Percentiles rank a stretch among this genome's conserved stretches.
Conservation (phyloP, 2,797 vertebrate genomes). For the Peromyscus nudipes region DNA sequence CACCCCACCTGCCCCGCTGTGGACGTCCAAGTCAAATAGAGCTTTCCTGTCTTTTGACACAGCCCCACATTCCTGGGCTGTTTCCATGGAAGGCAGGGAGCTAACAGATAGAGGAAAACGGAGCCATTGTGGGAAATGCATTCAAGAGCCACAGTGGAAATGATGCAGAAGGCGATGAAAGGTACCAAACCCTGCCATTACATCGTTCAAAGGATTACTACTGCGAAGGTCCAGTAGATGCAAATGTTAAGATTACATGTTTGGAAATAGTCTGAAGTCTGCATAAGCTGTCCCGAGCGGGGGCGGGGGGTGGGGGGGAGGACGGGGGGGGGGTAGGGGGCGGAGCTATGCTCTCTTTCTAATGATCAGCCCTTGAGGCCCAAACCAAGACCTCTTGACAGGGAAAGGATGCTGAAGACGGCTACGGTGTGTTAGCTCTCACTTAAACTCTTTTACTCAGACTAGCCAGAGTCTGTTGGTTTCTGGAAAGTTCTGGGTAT, state of each 20-base stretch:
- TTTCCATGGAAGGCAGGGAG: constrained; percentile 8
- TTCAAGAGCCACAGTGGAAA: neutral
- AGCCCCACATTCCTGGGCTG: constrained; percentile 2
- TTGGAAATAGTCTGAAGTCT: constrained; percentile 1
- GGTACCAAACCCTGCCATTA: neutral
- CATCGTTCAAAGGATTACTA: neutral
- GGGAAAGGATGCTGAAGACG: neutral
- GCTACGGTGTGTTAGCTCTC: neutral
- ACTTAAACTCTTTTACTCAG: neutral
- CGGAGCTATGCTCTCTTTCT: neutral
- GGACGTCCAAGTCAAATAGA: constrained; percentile 66
- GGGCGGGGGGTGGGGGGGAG: too few relatives aligned
- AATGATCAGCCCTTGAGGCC: neutral
- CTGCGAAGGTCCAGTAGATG: neutral
- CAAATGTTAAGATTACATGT: neutral
- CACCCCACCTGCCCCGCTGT: neutral
- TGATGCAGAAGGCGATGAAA: neutral
- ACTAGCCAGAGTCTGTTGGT: neutral
- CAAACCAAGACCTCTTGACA: neutral
- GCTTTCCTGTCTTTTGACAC: constrained; percentile 60
- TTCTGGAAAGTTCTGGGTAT: neutral
- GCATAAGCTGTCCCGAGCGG: neutral
- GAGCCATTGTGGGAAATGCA: neutral
- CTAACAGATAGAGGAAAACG: neutral
- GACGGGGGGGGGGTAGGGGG: too few relatives aligned